Conservation (phyloP, 1,140 invertebrate species). For the Delia radicum region DNA sequence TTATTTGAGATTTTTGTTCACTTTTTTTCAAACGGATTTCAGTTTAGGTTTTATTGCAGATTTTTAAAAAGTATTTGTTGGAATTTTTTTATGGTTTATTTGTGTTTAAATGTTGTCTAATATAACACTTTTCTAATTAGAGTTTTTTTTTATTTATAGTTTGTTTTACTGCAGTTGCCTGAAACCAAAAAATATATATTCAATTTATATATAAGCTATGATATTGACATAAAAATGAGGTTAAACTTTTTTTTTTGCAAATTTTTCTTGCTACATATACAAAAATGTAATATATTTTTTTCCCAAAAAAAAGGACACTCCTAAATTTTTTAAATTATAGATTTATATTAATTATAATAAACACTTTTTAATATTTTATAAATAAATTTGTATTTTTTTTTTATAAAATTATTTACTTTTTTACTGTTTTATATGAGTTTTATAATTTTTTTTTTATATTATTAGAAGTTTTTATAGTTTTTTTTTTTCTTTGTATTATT, state of each 20-base stretch:
- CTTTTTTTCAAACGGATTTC: background rate
- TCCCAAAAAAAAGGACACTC: background rate
- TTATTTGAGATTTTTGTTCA: background rate
- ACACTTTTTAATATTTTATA: background rate
- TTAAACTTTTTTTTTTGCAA: constrained; percentile 10
- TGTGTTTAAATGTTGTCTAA: no score
- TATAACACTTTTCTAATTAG: background rate
- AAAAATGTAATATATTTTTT: background rate
- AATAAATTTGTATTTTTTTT: background rate
- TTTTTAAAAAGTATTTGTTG: background rate
- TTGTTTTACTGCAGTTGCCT: background rate
- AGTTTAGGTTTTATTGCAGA: background rate
- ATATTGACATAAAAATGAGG: background rate
- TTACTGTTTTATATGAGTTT: background rate
- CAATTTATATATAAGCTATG: background rate
- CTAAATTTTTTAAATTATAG: background rate
- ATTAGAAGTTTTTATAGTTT: background rate
- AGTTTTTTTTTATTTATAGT: no score
- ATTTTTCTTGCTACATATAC: background rate
- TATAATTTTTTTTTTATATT: background rate
- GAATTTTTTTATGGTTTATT: background rate
- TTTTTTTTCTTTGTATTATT: background rate
- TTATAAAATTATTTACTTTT: background rate
- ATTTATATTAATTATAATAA: background rate
- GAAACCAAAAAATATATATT: background rate